Conservation (phyloP, 2,888 invertebrate species). For the Hydrotaea diabolus region DNA sequence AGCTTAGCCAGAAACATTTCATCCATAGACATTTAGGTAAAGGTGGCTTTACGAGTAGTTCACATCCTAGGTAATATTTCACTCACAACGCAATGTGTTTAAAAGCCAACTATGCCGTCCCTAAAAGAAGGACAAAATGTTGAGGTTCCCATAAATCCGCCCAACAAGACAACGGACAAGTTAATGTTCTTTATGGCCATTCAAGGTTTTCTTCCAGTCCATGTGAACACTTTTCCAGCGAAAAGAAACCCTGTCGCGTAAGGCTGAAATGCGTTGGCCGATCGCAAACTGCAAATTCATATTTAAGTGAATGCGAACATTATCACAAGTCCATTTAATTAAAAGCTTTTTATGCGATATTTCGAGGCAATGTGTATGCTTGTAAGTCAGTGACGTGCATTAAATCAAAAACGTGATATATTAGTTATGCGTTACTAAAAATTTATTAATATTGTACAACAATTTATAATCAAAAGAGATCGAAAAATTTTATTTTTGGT, state of each 20-base stretch:
- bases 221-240: neutral
- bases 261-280: neutral
- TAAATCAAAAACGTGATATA: conserved; percentile 1
- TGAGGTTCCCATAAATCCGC: neutral
- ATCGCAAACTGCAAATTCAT: neutral
- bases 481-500: neutral
- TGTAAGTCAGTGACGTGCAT: neutral
- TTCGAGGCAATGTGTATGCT: neutral
- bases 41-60: too few species aligned
- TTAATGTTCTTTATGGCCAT: neutral
- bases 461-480: too few species aligned
- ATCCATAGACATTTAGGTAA: too few species aligned
- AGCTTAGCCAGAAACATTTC: too few species aligned
- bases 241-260: neutral
- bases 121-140: too few species aligned
- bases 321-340: neutral
- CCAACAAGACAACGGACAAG: neutral
- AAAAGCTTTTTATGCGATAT: neutral
- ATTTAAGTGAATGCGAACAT: neutral
- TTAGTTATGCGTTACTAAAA: too few species aligned
- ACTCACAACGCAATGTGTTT: too few species aligned
- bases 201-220: neutral
- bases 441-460: too few species aligned
- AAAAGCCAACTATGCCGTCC: too few species aligned
- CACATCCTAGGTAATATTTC: too few species aligned